These are phyloP conservation scores for Hyles euphorbiae DNA, from an alignment of 1,140 invertebrate species.

Conservation along the genomic window DNA sequence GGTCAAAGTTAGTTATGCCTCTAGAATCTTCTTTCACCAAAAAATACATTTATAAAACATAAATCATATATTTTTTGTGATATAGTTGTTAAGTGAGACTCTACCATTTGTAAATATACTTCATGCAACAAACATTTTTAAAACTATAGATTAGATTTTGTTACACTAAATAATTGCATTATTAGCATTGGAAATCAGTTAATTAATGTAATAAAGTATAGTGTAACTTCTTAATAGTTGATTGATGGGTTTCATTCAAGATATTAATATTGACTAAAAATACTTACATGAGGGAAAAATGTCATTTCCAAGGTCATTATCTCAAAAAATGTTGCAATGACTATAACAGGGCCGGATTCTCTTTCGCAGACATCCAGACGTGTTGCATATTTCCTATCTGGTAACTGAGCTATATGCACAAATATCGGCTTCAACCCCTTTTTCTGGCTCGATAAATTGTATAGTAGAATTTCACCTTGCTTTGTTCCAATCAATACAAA, in stretches of 20 bases:
- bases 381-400: constrained; percentile 49
- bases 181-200: too few relatives aligned
- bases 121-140: too few relatives aligned
- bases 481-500: constrained; percentile 45
- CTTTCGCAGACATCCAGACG: constrained; percentile 62
- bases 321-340: constrained; percentile 52
- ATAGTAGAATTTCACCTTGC: constrained; percentile 46
- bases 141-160: too few relatives aligned
- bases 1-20: too few relatives aligned
- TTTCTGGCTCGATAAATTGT: constrained; percentile 47
- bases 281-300: constrained; percentile 60
- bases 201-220: too few relatives aligned
- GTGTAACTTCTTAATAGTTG: too few relatives aligned
- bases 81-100: too few relatives aligned
- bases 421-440: constrained; percentile 39
- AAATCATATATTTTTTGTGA: too few relatives aligned
- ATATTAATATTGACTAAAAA: background rate
- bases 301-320: constrained; percentile 45
- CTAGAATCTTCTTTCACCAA: too few relatives aligned
- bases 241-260: background rate
- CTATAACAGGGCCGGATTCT: constrained; percentile 47
- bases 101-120: too few relatives aligned
- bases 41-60: too few relatives aligned
- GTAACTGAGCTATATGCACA: constrained; percentile 43
- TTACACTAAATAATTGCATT: too few relatives aligned